Conservation (phyloP, 2,888 invertebrate species). For the Megaustenia siamemsis region DNA sequence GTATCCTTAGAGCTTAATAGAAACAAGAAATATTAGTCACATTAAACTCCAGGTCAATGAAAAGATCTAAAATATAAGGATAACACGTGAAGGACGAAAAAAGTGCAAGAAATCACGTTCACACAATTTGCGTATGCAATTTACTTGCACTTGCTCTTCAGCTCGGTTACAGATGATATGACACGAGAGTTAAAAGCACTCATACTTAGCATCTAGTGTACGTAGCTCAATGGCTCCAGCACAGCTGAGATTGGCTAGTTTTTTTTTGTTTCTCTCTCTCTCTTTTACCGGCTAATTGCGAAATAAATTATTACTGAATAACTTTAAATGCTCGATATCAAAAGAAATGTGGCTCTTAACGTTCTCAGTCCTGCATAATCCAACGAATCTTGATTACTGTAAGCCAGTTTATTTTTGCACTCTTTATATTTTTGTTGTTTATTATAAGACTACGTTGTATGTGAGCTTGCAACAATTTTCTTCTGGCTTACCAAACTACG, state of each 20-base stretch:
- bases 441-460: not conserved
- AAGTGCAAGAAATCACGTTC: not conserved
- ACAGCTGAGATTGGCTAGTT: not conserved
- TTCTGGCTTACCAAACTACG: too few relatives aligned
- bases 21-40: too few relatives aligned
- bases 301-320: not conserved
- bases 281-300: slow-evolving; percentile 9
- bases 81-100: not conserved
- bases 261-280: too few relatives aligned
- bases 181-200: not conserved
- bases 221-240: not conserved
- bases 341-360: not conserved
- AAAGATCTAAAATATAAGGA: too few relatives aligned
- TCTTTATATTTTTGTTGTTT: not conserved
- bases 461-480: too few relatives aligned
- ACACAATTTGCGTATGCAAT: not conserved
- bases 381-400: slow-evolving; percentile 3
- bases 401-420: not conserved
- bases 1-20: too few relatives aligned
- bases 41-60: too few relatives aligned
- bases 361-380: not conserved
- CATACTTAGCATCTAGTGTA: not conserved
- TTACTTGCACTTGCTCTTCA: not conserved
- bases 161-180: not conserved
- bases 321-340: slow-evolving; percentile 7